Evolutionary conservation across 2,113 vertebrate species (phyloP).

Genomic region (Pygoscelis antarcticus): DNA sequence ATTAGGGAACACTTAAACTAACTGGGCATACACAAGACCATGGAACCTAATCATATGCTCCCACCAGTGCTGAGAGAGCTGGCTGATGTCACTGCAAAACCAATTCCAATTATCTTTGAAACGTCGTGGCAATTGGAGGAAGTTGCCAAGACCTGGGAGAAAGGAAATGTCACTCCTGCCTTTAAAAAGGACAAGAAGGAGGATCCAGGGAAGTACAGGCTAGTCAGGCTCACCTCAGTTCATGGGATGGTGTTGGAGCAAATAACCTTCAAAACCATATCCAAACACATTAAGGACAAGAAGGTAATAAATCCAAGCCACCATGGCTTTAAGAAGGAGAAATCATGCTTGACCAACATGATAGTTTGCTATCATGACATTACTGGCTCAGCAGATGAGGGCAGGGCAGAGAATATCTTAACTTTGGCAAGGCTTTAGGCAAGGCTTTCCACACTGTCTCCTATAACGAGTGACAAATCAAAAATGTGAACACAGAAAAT

Average conservation of each 20-base stretch:
- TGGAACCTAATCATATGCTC: not conserved
- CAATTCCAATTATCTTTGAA: not conserved
- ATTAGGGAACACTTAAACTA: not conserved
- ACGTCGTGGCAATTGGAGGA: accelerated
- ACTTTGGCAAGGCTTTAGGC: not conserved
- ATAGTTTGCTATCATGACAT: not conserved
- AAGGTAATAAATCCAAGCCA: not conserved
- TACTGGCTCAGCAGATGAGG: not conserved
- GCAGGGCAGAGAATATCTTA: not conserved
- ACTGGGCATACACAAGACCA: not conserved
- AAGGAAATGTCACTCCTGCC: not conserved
- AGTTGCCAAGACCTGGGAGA: not conserved
- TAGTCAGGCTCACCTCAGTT: not conserved
- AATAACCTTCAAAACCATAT: not conserved
- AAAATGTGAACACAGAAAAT: not conserved
- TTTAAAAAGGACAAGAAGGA: not conserved
- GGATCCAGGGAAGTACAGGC: not conserved
- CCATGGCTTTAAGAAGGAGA: not conserved
- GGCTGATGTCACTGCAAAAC: not conserved
- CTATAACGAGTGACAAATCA: not conserved
- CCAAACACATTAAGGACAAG: not conserved
- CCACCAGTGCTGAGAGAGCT: not conserved
- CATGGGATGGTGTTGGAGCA: not conserved
- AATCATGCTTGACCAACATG: not conserved
- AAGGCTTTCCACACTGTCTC: not conserved